Evolutionary conservation across 2,888 invertebrate genomes (phyloP).

Genomic region (Torymus aiolomorphi): DNA sequence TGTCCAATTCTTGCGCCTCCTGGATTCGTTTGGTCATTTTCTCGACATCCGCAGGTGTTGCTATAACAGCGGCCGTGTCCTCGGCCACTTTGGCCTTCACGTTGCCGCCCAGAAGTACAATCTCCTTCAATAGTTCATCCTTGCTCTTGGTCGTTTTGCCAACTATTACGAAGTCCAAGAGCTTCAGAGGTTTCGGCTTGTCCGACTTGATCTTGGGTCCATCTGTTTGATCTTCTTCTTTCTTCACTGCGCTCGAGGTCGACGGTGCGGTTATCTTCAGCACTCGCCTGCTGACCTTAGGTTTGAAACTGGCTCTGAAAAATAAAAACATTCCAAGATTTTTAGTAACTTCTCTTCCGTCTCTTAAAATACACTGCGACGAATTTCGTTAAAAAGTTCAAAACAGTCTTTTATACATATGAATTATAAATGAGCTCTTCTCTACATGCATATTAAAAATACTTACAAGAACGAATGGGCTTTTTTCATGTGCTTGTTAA

Average conservation of each 20-base stretch:
- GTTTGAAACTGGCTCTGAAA: conserved; percentile 78
- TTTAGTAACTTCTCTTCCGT: too few relatives aligned
- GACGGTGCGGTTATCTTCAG: conserved; percentile 78
- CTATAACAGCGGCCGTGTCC: conserved; percentile 85
- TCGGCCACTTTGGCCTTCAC: conserved; percentile 81
- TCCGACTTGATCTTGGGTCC: conserved; percentile 80
- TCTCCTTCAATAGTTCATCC: conserved; percentile 81
- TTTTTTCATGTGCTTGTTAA: conserved; percentile 81
- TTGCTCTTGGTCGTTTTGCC: conserved; percentile 79
- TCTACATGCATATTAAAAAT: background rate
- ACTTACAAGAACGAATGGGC: conserved; percentile 78
- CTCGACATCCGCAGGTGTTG: conserved; percentile 82
- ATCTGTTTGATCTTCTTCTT: conserved; percentile 77
- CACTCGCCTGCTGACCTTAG: conserved; percentile 78
- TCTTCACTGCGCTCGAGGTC: conserved; percentile 75
- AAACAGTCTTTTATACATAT: background rate
- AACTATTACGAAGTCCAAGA: conserved; percentile 86
- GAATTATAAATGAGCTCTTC: too few relatives aligned
- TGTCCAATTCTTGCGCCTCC: conserved; percentile 81
- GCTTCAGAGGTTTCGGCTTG: conserved; percentile 83
- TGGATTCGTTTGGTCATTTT: conserved; percentile 82
- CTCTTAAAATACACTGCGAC: background rate
- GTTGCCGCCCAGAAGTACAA: conserved; percentile 87
- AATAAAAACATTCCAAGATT: background rate
- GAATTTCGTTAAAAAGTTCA: background rate